These are phyloP conservation scores for Vidua chalybeata DNA, from an alignment of 2,113 vertebrate species.

Conservation along the genomic window DNA sequence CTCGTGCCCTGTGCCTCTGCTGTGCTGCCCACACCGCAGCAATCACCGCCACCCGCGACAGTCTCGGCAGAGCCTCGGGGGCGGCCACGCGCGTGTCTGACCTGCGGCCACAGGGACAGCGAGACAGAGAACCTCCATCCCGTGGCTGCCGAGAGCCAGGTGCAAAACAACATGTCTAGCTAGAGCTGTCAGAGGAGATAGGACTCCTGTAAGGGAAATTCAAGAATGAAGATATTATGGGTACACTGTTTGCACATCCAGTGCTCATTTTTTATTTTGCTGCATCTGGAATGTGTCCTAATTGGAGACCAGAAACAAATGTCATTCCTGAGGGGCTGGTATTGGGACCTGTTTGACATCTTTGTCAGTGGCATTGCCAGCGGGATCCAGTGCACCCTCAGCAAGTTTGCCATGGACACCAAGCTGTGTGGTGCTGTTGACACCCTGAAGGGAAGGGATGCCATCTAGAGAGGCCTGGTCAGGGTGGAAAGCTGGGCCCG, in stretches of 20 bases:
- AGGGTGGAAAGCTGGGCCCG: not conserved
- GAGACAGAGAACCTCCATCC: no score
- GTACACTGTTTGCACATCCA: not conserved
- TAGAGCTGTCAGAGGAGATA: not conserved
- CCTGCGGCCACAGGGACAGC: no score
- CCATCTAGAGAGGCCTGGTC: not conserved
- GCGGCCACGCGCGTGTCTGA: no score
- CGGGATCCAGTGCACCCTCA: not conserved
- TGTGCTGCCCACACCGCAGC: no score
- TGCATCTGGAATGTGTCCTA: not conserved
- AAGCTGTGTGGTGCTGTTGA: not conserved
- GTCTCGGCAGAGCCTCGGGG: no score
- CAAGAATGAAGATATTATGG: not conserved
- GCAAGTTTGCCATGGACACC: not conserved
- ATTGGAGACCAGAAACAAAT: not conserved
- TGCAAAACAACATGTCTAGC: no score
- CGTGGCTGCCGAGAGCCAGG: no score
- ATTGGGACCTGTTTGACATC: not conserved
- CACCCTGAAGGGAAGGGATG: not conserved
- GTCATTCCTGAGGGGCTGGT: accelerated
- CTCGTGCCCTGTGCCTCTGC: no score
- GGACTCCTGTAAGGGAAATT: not conserved
- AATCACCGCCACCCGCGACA: no score
- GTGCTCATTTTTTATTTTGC: not conserved
- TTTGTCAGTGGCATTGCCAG: not conserved